Conservation (phyloP, 2,888 invertebrate genomes). For the Blastobasis lacticolella region DNA sequence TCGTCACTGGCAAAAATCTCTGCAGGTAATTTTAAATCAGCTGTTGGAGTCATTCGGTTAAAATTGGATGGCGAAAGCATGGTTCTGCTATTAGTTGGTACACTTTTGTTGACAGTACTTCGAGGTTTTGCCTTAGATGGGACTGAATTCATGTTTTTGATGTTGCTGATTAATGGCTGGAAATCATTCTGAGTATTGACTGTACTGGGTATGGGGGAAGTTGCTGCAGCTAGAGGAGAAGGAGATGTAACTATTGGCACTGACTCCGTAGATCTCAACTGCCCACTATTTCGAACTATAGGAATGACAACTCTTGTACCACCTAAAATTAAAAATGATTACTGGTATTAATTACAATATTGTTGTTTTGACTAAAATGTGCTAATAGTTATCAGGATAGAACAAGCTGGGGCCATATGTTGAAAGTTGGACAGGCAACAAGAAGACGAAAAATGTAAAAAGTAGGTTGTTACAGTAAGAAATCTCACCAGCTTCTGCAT, state of each 20-base stretch:
- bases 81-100: constrained; percentile 26
- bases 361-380: background rate
- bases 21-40: constrained; percentile 61
- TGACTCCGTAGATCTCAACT: constrained; percentile 24
- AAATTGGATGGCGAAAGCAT: constrained; percentile 39
- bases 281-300: constrained; percentile 22
- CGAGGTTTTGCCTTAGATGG: constrained; percentile 35
- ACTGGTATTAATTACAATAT: constrained; percentile 1
- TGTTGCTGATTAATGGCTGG: constrained; percentile 28
- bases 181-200: constrained; percentile 18
- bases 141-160: constrained; percentile 29
- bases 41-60: constrained; percentile 47
- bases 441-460: too few species aligned
- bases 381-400: background rate
- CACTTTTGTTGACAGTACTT: constrained; percentile 19
- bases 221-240: constrained; percentile 34
- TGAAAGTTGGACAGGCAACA: too few species aligned
- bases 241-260: constrained; percentile 39
- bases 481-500: constrained; percentile 41
- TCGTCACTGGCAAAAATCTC: constrained; percentile 71
- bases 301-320: constrained; percentile 35
- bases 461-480: too few species aligned
- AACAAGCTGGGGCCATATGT: background rate
- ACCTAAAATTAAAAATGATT: constrained; percentile 29
- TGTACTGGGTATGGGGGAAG: constrained; percentile 20